Percentiles rank a stretch among this genome's conserved stretches.
Evolutionary conservation across 2,797 vertebrate species (phyloP).

Genomic region (Coluber constrictor): DNA sequence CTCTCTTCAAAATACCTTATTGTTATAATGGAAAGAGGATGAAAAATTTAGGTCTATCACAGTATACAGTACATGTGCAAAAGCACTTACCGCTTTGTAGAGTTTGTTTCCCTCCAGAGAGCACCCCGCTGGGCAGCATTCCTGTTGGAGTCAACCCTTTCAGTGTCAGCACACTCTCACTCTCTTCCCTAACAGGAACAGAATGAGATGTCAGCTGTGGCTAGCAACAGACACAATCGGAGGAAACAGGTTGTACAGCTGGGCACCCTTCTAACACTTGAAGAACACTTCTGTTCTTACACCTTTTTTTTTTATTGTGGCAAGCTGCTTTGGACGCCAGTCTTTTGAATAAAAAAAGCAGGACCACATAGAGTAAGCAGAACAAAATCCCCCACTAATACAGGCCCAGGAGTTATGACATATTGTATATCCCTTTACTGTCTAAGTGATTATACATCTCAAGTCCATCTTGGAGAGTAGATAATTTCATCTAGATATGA

Average conservation of each 20-base stretch:
- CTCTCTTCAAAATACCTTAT: not conserved
- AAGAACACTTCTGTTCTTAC: not conserved
- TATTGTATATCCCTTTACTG: not conserved
- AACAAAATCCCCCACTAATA: not conserved
- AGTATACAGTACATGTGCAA: slow-evolving; percentile 32
- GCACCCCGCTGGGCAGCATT: slow-evolving; percentile 96
- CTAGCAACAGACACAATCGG: not conserved
- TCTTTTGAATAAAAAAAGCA: not conserved
- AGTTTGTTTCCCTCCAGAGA: slow-evolving; percentile 96
- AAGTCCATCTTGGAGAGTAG: not conserved
- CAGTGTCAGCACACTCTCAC: slow-evolving; percentile 96
- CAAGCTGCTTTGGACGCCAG: not conserved
- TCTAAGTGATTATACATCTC: not conserved
- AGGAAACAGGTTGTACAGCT: not conserved
- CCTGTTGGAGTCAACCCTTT: slow-evolving; percentile 97
- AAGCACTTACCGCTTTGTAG: slow-evolving; percentile 92
- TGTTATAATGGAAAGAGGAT: slow-evolving; percentile 27
- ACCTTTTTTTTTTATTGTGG: not conserved
- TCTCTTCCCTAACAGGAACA: slow-evolving; percentile 85
- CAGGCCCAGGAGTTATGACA: not conserved
- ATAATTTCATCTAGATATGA: not conserved
- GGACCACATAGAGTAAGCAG: not conserved
- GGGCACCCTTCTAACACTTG: not conserved
- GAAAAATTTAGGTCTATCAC: not conserved
- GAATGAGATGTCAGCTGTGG: not conserved